A percentile compares a stretch with the other conserved stretches of the same genome.
phyloP scores from a whole-genome alignment of 2,888 invertebrate genomes.

The Lacanobia oleracea region DNA sequence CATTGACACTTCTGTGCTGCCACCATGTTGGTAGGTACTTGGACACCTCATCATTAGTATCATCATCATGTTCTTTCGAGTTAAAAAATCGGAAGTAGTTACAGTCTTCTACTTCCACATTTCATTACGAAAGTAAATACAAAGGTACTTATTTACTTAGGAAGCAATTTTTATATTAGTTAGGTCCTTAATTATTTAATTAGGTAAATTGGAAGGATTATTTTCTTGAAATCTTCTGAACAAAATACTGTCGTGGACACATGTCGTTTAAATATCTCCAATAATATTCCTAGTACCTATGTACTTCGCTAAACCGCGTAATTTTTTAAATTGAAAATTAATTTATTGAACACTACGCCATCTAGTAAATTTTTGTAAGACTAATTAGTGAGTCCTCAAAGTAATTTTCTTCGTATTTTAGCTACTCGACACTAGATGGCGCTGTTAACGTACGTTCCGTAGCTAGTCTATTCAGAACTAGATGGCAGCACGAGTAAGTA shows the following conservation, averaged over 20 bases:
- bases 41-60: too few species aligned
- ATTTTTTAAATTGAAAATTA: too few species aligned
- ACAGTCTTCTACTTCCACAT: too few species aligned
- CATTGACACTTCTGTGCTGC: too few species aligned
- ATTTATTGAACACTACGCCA: neutral
- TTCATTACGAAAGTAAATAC: too few species aligned
- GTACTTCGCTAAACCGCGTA: neutral
- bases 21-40: too few species aligned
- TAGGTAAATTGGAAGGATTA: neutral
- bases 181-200: too few species aligned
- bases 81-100: too few species aligned
- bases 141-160: too few species aligned
- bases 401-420: neutral
- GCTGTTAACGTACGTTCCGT: neutral
- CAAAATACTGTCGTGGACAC: neutral
- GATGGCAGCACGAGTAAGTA: conserved; percentile 48
- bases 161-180: too few species aligned
- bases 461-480: conserved; percentile 36
- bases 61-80: too few species aligned
- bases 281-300: neutral
- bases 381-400: fast-evolving
- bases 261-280: neutral
- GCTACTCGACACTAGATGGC: conserved; percentile 67
- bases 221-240: neutral
- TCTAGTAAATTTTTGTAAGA: neutral